Evolutionary conservation across 2,113 vertebrate species (phyloP).

Genomic region (Cololabis saira): DNA sequence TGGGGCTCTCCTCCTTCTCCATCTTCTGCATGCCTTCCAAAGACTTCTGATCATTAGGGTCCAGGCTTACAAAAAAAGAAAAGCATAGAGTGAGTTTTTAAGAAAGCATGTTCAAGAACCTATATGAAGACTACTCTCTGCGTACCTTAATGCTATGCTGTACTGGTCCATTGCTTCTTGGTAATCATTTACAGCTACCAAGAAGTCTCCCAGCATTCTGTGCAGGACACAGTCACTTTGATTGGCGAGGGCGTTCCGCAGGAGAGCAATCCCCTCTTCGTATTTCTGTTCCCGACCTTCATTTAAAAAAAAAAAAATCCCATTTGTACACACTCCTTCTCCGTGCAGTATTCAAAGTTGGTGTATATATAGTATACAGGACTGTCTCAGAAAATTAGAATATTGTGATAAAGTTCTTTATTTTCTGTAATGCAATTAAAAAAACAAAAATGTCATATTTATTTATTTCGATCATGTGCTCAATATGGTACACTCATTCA

Average conservation of each 20-base stretch:
- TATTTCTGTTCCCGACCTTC: constrained; percentile 96
- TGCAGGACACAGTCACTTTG: constrained; percentile 98
- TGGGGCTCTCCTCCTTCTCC: constrained; percentile 98
- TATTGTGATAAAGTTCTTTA: too few relatives aligned
- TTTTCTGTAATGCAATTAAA: too few relatives aligned
- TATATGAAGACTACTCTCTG: not conserved
- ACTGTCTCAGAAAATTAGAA: too few relatives aligned
- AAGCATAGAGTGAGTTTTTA: not conserved
- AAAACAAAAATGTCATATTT: too few relatives aligned
- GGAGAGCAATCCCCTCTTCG: constrained; percentile 93
- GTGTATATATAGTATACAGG: too few relatives aligned
- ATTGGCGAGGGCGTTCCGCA: constrained; percentile 93
- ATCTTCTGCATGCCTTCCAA: constrained; percentile 99
- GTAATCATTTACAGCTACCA: constrained; percentile 95
- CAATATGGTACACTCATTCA: too few relatives aligned
- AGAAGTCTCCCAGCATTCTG: constrained; percentile 96
- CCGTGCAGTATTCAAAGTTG: too few relatives aligned
- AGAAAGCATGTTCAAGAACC: not conserved
- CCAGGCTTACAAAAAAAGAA: constrained; percentile 84
- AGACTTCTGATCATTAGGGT: constrained; percentile 98
- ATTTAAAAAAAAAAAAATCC: not conserved
- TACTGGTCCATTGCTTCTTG: constrained; percentile 99
- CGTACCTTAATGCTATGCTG: constrained; percentile 96
- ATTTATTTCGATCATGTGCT: too few relatives aligned
- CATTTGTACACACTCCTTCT: not conserved